Conservation (phyloP, 2,797 vertebrate genomes). For the Chromobotia macracanthus region DNA sequence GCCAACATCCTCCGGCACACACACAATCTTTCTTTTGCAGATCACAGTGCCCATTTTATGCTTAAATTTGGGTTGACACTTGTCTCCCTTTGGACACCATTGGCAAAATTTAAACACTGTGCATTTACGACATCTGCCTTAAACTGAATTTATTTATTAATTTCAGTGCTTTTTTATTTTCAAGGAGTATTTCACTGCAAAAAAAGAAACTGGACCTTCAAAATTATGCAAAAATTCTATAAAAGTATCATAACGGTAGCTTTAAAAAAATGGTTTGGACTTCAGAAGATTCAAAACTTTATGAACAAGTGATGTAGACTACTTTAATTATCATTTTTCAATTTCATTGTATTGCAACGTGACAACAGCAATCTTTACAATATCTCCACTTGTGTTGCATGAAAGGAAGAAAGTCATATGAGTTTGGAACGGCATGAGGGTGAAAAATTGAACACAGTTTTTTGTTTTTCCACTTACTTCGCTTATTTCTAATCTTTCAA, state of each 20-base stretch:
- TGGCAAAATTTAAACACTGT: not conserved
- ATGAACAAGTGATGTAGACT: too few relatives aligned
- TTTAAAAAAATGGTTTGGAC: too few relatives aligned
- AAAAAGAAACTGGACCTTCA: too few relatives aligned
- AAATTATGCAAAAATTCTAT: too few relatives aligned
- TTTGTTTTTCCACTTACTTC: not conserved
- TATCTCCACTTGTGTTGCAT: not conserved
- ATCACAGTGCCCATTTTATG: not conserved
- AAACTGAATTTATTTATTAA: not conserved
- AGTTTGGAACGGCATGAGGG: too few relatives aligned
- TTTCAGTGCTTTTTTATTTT: not conserved
- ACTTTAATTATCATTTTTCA: too few relatives aligned
- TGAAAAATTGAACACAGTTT: too few relatives aligned
- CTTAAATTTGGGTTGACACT: conserved; percentile 8
- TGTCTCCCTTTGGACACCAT: not conserved
- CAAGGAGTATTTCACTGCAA: too few relatives aligned
- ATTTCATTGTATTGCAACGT: not conserved
- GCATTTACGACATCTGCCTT: conserved; percentile 8
- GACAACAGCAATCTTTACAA: not conserved
- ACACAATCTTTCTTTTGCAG: not conserved
- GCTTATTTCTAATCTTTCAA: not conserved
- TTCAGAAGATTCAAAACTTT: too few relatives aligned
- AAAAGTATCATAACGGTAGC: too few relatives aligned
- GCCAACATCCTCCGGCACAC: not conserved
- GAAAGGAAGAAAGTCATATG: not conserved